Base-by-base conservation (phyloP, 2,888 invertebrate genomes). In the Horisme vitalbata region DNA sequence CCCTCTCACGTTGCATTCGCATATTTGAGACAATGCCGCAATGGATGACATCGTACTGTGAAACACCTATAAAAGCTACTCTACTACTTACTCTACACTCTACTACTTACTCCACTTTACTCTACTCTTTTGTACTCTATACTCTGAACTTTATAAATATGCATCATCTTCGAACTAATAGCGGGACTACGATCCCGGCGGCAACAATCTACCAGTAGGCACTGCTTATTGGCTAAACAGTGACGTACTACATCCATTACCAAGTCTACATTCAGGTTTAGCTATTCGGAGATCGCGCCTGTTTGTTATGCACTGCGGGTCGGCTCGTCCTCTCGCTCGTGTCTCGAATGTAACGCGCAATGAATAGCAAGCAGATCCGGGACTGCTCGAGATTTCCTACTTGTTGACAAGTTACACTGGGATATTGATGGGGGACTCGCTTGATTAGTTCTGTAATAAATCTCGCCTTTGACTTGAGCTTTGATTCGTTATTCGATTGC, bases 361-460 rank as follows among this genome's bases (percentile, higher is more conserved):
- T 61, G 69, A 55, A 65, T 68, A 60, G 55, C 52, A 52, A 65
- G 48, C 36, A 55, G 37, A 33, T 27, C 37, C 41, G 55, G 57
- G 59, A 58, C 46, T 51, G 11, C 14, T 1, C 13, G 12, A 12
- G 20, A 26, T 24, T 41, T 41, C 39, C 45, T 34, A 10, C 15
- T 38, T 20, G 14, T 28, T 20, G 32, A 32, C 15, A 45, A 23
- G 10, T 20, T 33, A 11, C 7, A 21, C 7, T 14, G 8, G 13
- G 15, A 30, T 14, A 30, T 30, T 8, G 8, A 18, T 9, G 5
- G 15, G 9, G 20, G 13, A 13, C 12, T 13, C 21, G 28, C 13
- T 37, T 10, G 37, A 37, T 30, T 28, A 37, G 28, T 34, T 34
- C 24, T 4, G 14, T 34, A 24, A 24, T 14, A n/a, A n/a, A n/a